These are phyloP conservation scores for Syrmaticus mikado DNA, from an alignment of 2,113 vertebrate species.

Conservation along the genomic window DNA sequence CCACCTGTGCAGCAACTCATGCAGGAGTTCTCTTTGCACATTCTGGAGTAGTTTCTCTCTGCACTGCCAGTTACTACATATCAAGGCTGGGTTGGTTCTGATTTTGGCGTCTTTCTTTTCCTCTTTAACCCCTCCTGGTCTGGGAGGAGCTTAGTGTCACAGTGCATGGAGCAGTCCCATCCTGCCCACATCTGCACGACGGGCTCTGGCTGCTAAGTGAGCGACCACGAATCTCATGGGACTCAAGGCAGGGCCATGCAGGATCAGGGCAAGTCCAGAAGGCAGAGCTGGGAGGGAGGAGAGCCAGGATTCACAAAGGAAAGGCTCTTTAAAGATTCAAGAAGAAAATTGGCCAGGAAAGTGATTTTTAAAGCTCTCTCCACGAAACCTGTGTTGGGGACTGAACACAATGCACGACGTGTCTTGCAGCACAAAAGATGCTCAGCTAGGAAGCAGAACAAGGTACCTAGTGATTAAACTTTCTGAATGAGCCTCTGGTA, in stretches of 20 bases:
- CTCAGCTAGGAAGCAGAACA: slow-evolving; percentile 48
- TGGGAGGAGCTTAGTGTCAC: background rate
- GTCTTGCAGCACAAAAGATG: slow-evolving; percentile 5
- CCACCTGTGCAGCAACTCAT: background rate
- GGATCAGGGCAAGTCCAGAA: background rate
- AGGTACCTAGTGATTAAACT: slow-evolving; percentile 65
- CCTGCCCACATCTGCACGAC: fast-evolving
- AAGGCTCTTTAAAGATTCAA: slow-evolving; percentile 5
- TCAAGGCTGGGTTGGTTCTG: background rate
- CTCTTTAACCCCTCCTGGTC: background rate
- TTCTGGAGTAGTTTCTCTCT: background rate
- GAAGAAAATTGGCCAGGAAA: slow-evolving; percentile 23
- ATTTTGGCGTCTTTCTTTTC: background rate
- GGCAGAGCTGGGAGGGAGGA: background rate
- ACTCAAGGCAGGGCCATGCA: background rate
- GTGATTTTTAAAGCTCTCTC: background rate
- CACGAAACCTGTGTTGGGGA: background rate
- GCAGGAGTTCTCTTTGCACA: background rate
- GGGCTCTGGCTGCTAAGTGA: background rate
- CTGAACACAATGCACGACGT: background rate
- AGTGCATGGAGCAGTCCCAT: background rate
- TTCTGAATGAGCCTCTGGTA: slow-evolving; percentile 21
- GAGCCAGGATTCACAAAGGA: background rate
- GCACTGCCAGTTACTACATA: fast-evolving
- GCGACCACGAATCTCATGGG: background rate